Conservation (phyloP, 2,113 vertebrate genomes). For the Chloroceryle aenea region DNA sequence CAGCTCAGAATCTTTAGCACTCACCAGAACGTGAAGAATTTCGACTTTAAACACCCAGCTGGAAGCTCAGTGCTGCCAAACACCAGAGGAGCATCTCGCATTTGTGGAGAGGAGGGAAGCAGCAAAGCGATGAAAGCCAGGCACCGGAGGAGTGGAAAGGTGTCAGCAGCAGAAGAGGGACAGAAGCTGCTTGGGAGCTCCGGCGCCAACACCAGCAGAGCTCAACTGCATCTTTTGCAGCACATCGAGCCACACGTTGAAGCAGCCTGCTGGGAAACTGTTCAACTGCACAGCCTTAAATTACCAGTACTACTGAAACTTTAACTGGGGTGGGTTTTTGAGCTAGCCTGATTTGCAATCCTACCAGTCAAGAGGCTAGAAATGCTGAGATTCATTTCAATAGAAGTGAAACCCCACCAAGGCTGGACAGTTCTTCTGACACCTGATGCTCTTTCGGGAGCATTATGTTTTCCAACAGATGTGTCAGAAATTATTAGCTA, state of each 20-base stretch:
- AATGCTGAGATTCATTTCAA: background rate
- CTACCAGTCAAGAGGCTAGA: background rate
- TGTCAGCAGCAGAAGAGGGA: background rate
- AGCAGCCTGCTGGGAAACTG: background rate
- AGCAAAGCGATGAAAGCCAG: background rate
- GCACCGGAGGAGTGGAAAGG: background rate
- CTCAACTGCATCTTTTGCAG: background rate
- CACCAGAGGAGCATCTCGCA: background rate
- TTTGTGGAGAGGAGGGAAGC: background rate
- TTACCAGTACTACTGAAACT: fast-evolving
- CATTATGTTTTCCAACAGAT: background rate
- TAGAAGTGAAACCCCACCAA: background rate
- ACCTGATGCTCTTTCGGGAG: background rate
- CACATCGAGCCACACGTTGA: background rate
- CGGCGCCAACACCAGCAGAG: background rate
- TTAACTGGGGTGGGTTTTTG: background rate
- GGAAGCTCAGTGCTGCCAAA: background rate
- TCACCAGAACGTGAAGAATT: background rate
- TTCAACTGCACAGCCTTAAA: background rate
- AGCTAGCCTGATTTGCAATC: background rate
- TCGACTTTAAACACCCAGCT: constrained; percentile 19
- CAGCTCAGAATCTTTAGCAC: background rate
- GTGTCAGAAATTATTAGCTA: background rate
- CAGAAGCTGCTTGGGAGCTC: background rate
- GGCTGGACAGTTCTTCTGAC: background rate